Conservation (phyloP, 2,797 vertebrate species). For the Threskiornis aethiopicus region DNA sequence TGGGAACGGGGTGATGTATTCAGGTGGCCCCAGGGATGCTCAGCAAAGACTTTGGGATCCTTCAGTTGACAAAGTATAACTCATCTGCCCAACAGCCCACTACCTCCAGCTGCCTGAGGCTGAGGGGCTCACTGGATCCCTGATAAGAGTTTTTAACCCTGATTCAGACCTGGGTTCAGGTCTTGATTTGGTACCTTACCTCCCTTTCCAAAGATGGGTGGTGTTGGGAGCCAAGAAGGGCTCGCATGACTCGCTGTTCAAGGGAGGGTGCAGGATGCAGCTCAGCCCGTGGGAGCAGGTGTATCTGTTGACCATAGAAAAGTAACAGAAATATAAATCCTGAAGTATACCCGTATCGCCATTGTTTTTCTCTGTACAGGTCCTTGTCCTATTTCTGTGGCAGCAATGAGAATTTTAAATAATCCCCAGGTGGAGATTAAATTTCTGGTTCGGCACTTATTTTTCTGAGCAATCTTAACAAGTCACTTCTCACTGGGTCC, state of each 20-base stretch:
- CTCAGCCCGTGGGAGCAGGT: not conserved
- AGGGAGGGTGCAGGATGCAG: not conserved
- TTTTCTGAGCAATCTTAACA: not conserved
- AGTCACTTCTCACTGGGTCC: not conserved
- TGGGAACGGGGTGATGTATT: not conserved
- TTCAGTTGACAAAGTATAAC: fast-evolving
- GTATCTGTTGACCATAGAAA: not conserved
- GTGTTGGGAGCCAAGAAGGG: not conserved
- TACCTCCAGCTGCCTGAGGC: not conserved
- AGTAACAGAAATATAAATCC: not conserved
- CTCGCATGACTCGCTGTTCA: not conserved
- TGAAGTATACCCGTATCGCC: not conserved
- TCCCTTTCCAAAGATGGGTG: not conserved
- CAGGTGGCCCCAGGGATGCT: not conserved
- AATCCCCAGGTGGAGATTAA: not conserved
- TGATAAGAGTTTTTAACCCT: not conserved
- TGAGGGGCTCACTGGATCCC: not conserved
- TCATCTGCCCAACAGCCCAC: not conserved
- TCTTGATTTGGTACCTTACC: not conserved
- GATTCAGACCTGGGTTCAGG: not conserved
- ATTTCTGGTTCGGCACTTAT: not conserved
- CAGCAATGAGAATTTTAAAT: not conserved
- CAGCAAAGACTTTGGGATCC: not conserved
- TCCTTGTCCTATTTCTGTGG: not conserved
- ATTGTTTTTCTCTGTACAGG: not conserved